A percentile compares a stretch with the other conserved stretches of the same genome.
These are phyloP conservation scores for Cephus pulcher DNA, from an alignment of 2,888 invertebrate species.

Conservation along the genomic window DNA sequence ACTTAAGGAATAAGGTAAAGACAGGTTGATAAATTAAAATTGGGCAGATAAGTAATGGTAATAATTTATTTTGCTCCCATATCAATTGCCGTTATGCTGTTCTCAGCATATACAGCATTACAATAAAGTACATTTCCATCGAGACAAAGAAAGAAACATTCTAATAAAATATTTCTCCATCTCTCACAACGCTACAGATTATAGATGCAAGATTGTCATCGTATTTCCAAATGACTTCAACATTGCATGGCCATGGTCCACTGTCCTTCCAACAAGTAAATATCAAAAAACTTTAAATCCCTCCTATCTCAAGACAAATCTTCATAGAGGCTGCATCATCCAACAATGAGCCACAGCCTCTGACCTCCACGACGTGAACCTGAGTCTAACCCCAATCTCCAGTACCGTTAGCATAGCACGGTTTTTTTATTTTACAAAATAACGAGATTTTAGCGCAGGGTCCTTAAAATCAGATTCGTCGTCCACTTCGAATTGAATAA, in stretches of 20 bases:
- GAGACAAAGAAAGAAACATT: not conserved
- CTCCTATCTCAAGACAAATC: not conserved
- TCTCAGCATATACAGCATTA: not conserved
- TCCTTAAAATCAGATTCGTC: not conserved
- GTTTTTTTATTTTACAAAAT: not conserved
- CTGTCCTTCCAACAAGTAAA: too few relatives aligned
- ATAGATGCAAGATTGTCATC: too few relatives aligned
- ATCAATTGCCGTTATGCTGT: not conserved
- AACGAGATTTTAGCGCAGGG: not conserved
- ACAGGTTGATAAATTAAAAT: not conserved
- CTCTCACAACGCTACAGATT: not conserved
- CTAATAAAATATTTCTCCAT: not conserved
- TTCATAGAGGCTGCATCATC: not conserved
- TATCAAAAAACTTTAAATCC: not conserved
- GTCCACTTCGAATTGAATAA: not conserved
- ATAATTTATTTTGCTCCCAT: not conserved
- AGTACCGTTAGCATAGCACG: not conserved
- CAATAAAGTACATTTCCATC: not conserved
- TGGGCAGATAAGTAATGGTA: not conserved
- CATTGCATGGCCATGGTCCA: too few relatives aligned
- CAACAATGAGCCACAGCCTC: not conserved
- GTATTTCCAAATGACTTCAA: too few relatives aligned
- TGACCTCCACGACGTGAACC: not conserved
- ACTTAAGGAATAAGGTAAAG: not conserved
- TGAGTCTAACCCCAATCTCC: not conserved